These are phyloP conservation scores for Rotaria magnacalcarata DNA, from an alignment of 2,888 invertebrate species.

Conservation along the genomic window DNA sequence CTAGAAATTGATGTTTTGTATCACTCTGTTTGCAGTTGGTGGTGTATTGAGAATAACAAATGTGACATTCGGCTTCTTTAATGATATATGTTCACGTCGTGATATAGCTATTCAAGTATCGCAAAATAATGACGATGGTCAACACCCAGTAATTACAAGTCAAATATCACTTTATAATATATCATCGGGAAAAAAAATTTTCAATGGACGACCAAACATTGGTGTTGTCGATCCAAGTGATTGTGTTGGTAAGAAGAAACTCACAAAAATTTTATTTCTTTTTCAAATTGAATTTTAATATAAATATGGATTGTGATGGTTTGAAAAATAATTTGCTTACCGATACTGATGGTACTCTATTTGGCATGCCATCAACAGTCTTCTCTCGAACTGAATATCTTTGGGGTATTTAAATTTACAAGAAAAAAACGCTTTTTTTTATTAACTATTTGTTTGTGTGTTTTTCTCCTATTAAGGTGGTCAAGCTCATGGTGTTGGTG, in stretches of 20 bases:
- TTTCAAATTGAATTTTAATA: neutral
- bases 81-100: slow-evolving; percentile 21
- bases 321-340: slow-evolving; percentile 53
- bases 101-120: slow-evolving; percentile 50
- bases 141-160: slow-evolving; percentile 50
- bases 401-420: slow-evolving; percentile 53
- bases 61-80: slow-evolving; percentile 38
- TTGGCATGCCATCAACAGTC: slow-evolving; percentile 49
- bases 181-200: slow-evolving; percentile 49
- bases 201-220: slow-evolving; percentile 52
- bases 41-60: slow-evolving; percentile 48
- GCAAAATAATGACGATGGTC: slow-evolving; percentile 51
- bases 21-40: slow-evolving; percentile 48
- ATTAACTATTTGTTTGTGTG: no score
- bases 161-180: slow-evolving; percentile 48
- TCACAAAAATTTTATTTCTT: neutral
- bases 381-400: slow-evolving; percentile 54
- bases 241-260: slow-evolving; percentile 50
- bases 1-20: neutral
- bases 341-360: slow-evolving; percentile 53
- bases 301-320: slow-evolving; percentile 58
- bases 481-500: slow-evolving; percentile 52
- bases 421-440: neutral
- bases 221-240: slow-evolving; percentile 53
- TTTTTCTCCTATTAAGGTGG: neutral